Base-by-base conservation (phyloP, 2,797 vertebrate species). In the Pampus argenteus region DNA sequence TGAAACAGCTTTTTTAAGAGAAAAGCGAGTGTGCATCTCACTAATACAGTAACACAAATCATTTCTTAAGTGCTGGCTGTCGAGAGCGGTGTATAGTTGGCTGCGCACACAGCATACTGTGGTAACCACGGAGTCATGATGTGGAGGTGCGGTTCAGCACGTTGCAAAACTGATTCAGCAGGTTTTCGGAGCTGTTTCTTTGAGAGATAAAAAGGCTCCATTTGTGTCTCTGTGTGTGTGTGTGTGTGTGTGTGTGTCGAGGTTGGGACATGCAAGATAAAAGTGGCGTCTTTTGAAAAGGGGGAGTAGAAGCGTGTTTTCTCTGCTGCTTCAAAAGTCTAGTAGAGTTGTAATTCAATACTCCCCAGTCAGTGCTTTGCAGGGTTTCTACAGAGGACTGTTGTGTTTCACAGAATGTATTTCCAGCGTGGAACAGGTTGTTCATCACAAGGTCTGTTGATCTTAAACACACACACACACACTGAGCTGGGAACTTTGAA, bases 381-480 rank as follows among this genome's bases (percentile, higher is more conserved):
- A 84, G 76, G 72, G 73, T 79, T 88, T 78, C 88, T 85, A 87
- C 86, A 89, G 83, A 88, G 81, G 79, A 89, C 87, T 87, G 85
- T 90, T 89, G 86, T 91, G 90, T 91, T 92, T 89, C 88, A 86
- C 87, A 87, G 72, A 88, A 90, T 91, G 90, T 91, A 90, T 90
- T 91, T 92, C 81, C 90, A 90, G 83, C 82, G 50, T 78, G 74
- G 81, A 92, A 86, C 89, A 91, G 92, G 89, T 91, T 93, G 91
- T 91, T 91, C 90, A 92, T 90, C 89, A 90, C 88, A 92, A 79
- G 88, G 67, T 90, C 89, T 90, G 90, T 91, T 91, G 91, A 92
- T 90, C 84, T 92, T 90, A 88, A 88, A 91, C 89, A 90, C 90
- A 91, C 83, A 85, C 79, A 86, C 66, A 65, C 72, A 69, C 86